Evolutionary conservation across 92 coral and sea anemone genomes (phyloP), one percentile per base, ranked within the genome.

Genomic region (Montipora capitata): DNA sequence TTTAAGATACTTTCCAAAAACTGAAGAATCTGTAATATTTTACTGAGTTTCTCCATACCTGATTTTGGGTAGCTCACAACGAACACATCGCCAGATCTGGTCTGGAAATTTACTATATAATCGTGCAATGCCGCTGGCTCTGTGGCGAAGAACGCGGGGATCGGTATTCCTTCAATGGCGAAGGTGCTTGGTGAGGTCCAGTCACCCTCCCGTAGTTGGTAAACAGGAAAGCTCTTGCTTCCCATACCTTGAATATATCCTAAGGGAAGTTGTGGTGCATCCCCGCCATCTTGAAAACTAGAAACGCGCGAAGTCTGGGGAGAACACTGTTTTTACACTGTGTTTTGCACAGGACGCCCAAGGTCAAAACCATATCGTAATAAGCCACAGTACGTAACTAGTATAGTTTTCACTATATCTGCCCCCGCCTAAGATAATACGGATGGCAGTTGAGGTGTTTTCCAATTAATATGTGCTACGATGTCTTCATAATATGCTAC

Each of bases 51-150:
- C 13, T 15, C 15, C 74, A 4, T 57, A 84, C 88, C 88, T 84
- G 88, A 84, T 41, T 84, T 84, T 2, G 88, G 88, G 49, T 84
- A 84, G 44, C 39, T 61, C 40, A 39, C 80, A 65, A 84, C 65
- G 35, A 84, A 84, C 35, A 84, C 82, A 63, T 84, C 88, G 38
- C 61, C 48, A 5, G 2, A 7, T 84, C 81, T 84, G 3, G 88
- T 84, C 39, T 72, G 73, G 17, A 84, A 84, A 75, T 84, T 73
- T 45, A 48, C 63, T 44, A 84, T 41, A 41, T 69, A 69, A n/a
- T 71, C 69, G 41, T 57, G 68, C 68, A 82, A 66, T 17, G 57
- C 40, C 1, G 68, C 56, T 15, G 86, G 86, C 12, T 82, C 44
- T 58, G 51, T 38, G 1, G 86, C 18, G 52, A 82, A 68, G 20